Evolutionary conservation across 2,113 vertebrate genomes (phyloP), one percentile per base, ranked within the genome.

Genomic region (Pogona vitticeps): DNA sequence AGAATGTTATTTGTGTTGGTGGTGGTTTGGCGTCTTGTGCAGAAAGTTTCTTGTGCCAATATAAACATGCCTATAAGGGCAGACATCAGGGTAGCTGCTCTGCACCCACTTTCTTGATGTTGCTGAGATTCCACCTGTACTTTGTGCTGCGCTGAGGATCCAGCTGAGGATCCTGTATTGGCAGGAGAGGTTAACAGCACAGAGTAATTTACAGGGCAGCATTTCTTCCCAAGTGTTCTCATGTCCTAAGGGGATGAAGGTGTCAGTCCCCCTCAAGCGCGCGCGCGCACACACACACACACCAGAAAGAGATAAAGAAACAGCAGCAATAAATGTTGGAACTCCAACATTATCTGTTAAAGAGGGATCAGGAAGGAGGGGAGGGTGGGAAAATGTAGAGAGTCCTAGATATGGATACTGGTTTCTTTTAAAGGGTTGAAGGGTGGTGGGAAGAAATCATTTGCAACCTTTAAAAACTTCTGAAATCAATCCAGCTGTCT

Each of bases 211-310:
- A 80, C n/a, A 46, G 80, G 75, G 38, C 72, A 63, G 31, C 56
- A 75, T 88, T 90, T 86, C 36, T 81, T 84, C 90, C 89, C 90
- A 76, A 89, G 0, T 14, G 91, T 92, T 92, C 90, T 90, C 90
- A 86, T 93, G 20, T 89, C 91, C 93, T 15, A 88, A 93, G 94
- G 92, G 91, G 89, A 46, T 0, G 26, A 81, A 72, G 94, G 92
- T 93, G 88, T 94, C 93, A 90, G 82, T 20, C 3, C 36, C 23
- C 18, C 38, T 15, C 15, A n/a, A n/a, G n/a, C n/a, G n/a, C n/a
- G n/a, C n/a, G n/a, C n/a, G n/a, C n/a, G n/a, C n/a, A n/a, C n/a
- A n/a, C n/a, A 9, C 38, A 63, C 46, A 52, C 46, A 52, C 10
- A 17, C 38, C 38, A 33, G 40, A 15, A 1, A 82, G n/a, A 71